Conservation (phyloP, 2,113 vertebrate genomes). For the Pagrus major region DNA sequence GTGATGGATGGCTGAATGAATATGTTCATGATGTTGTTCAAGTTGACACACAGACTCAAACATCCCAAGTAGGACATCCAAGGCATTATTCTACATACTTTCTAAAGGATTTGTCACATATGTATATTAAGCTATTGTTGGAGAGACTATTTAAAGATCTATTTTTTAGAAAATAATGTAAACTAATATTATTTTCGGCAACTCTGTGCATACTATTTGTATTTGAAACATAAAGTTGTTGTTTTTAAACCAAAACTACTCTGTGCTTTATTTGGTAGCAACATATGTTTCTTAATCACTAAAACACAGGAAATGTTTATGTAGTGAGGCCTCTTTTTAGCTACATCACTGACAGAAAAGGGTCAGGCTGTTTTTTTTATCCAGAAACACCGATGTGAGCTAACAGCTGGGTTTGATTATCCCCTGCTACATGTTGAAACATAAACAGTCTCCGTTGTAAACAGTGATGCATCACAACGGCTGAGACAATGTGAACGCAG, state of each 20-base stretch:
- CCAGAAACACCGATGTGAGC: not conserved
- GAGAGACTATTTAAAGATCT: constrained; percentile 88
- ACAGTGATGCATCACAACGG: constrained; percentile 1
- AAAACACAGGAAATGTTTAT: not conserved
- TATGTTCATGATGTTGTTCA: constrained; percentile 12
- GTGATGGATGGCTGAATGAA: constrained; percentile 11
- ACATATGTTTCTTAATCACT: not conserved
- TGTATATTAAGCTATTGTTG: constrained; percentile 84
- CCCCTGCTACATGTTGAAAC: not conserved
- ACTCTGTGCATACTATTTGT: constrained; percentile 66
- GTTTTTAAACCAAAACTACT: constrained; percentile 56
- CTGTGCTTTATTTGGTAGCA: constrained; percentile 46
- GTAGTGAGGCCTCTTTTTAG: constrained; percentile 32
- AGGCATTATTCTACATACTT: constrained; percentile 61
- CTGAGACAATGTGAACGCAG: constrained; percentile 15
- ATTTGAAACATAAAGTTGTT: constrained; percentile 74
- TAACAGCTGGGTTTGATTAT: not conserved
- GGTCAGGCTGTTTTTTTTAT: not conserved
- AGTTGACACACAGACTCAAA: constrained; percentile 45
- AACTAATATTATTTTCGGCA: constrained; percentile 73
- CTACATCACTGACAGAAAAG: not conserved
- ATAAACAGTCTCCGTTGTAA: not conserved
- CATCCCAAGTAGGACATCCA: constrained; percentile 38
- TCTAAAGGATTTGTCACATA: constrained; percentile 81
- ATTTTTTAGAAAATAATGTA: constrained; percentile 84